phyloP scores from a whole-genome alignment of 2,797 vertebrate species.

The Tragopan temminckii region DNA sequence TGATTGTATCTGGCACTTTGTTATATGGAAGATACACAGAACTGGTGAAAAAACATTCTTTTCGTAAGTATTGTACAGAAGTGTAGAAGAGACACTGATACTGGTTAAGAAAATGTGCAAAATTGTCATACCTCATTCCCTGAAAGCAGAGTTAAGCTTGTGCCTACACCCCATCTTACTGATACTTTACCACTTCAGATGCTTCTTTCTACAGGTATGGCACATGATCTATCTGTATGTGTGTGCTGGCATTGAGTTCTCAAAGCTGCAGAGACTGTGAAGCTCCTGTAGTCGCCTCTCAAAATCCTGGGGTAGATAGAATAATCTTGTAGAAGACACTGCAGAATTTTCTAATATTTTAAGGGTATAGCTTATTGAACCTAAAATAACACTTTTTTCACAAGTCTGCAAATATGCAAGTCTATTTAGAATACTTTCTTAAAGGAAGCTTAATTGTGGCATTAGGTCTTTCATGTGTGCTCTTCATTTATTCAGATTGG shows the following conservation, averaged over 20 bases:
- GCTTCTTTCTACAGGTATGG: neutral
- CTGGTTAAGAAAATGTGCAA: neutral
- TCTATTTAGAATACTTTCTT: neutral
- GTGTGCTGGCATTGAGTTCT: neutral
- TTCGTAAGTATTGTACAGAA: rapidly evolving
- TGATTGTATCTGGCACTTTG: neutral
- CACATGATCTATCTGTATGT: neutral
- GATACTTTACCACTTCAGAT: neutral
- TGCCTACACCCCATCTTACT: neutral
- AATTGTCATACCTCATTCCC: neutral
- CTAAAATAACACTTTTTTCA: neutral
- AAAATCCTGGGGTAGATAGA: too few species aligned
- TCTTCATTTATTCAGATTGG: neutral
- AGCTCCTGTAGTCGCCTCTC: neutral
- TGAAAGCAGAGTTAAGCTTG: neutral
- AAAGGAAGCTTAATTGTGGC: neutral
- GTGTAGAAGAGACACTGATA: neutral
- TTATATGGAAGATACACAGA: neutral
- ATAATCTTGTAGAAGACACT: neutral
- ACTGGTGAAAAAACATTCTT: rapidly evolving
- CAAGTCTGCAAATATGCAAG: neutral
- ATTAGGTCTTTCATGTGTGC: neutral
- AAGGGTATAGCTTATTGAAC: neutral
- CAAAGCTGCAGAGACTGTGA: neutral
- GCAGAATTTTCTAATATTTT: neutral